Base-by-base conservation (phyloP, 2,888 invertebrate genomes). In the Nysson spinosus region DNA sequence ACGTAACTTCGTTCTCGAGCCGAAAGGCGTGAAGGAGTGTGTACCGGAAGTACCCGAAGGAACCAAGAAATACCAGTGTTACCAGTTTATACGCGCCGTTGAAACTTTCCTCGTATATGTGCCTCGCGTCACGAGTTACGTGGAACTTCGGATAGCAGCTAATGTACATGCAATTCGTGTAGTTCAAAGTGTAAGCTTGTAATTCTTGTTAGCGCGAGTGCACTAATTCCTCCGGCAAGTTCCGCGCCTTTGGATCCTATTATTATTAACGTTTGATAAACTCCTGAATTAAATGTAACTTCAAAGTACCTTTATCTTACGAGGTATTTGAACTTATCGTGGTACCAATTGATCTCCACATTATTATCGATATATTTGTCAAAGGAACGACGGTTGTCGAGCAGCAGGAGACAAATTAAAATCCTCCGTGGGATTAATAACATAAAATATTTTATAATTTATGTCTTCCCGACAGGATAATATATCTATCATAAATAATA, bases 111-210 rank as follows among this genome's bases (percentile, higher is more conserved):
- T 14, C 47, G 57, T 57, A 42, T 39, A 66, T 28, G 42, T 66
- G 46, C 58, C 57, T 40, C 57, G 42, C 16, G 52, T 5, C 46
- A 20, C 50, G 46, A 54, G 69, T 68, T 69, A 37, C 40, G 39
- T 39, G 44, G 47, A 67, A 77, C 63, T 77, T 66, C 39, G 72
- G 50, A 66, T 72, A 72, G 71, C 72, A 65, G 75, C 56, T 66
- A 66, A 72, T 62, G 61, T 56, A 58, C 61, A 55, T 30, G 56
- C 42, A 26, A 46, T 30, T 55, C 64, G 50, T 58, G 61, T 51
- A 60, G 40, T 46, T 32, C 47, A 42, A 69, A 69, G 55, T 22
- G 57, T 58, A 28, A 35, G 39, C 26, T 11, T 35, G 43, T 51
- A 56, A 39, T 52, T 56, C 46, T 24, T 26, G 55, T 61, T 47